phyloP scores from a whole-genome alignment of 1,140 invertebrate species.

The Odontomachus brunneus region DNA sequence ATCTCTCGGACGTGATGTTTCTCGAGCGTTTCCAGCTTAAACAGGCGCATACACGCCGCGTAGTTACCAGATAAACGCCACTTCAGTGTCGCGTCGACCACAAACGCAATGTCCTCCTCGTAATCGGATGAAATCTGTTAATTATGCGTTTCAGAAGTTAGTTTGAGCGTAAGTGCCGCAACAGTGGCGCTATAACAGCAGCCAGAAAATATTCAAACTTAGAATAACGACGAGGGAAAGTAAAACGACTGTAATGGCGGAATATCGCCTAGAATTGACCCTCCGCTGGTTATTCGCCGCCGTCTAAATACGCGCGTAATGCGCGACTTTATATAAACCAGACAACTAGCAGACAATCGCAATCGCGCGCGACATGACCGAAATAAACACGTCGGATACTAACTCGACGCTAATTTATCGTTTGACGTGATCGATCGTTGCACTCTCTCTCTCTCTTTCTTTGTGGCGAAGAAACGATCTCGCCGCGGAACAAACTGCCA shows the following conservation, averaged over 20 bases:
- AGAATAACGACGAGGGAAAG: not conserved
- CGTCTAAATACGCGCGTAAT: slow-evolving; percentile 48
- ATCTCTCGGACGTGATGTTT: no score
- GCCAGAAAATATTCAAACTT: not conserved
- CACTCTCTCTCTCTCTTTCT: slow-evolving; percentile 40
- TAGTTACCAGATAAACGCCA: no score
- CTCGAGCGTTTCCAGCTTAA: no score
- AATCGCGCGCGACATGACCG: not conserved
- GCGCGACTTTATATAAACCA: not conserved
- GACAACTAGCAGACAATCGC: slow-evolving; percentile 20
- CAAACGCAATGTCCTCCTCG: not conserved
- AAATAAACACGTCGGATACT: slow-evolving; percentile 63
- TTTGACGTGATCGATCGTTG: slow-evolving; percentile 71
- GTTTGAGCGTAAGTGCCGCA: not conserved
- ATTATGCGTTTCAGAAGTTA: slow-evolving; percentile 30
- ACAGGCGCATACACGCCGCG: no score
- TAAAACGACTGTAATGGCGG: slow-evolving; percentile 19
- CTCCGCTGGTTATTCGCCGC: slow-evolving; percentile 26
- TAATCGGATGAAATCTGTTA: slow-evolving; percentile 17
- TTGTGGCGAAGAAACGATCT: slow-evolving; percentile 60
- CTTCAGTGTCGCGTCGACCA: not conserved
- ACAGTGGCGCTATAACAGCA: not conserved
- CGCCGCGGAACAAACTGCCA: slow-evolving; percentile 63
- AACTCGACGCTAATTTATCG: slow-evolving; percentile 80
- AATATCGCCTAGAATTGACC: slow-evolving; percentile 39